Evolutionary conservation across 2,888 invertebrate genomes (phyloP), one percentile per base, ranked within the genome.

Genomic region (Agrochola lota): DNA sequence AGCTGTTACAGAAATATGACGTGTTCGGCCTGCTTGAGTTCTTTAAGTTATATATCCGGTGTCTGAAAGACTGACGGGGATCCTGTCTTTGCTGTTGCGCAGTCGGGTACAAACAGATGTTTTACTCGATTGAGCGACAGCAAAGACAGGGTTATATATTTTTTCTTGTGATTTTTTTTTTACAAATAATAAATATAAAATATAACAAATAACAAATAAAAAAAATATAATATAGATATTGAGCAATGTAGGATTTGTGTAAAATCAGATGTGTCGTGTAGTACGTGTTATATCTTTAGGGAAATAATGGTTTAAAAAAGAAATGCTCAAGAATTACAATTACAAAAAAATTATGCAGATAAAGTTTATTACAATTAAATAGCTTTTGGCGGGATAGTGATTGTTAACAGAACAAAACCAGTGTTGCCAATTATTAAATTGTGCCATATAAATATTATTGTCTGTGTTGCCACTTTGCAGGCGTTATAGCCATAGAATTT

Each of bases 1-100:
- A 76, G 40, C 26, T 66, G 40, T 77, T 76, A 76, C 66, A 23
- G 9, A 76, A 40, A 59, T 60, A 66, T 77, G 77, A 77, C 77
- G 77, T 66, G 49, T 35, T 5, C 2, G 40, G 49, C 30, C 43
- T 59, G 59, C 49, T 77, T 76, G 49, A 64, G 57, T 40, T 52
- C 12, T 15, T 62, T n/a, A 57, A 26, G 20, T 26, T 59, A 26
- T 59, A 59, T 7, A 2, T 59, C 17, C 17, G 26, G 26, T 49
- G 1, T 46, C 46, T 46, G 46, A 46, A 46, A 43, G 1, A 11
- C 46, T 46, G 46, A 4, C 12, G 2, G 46, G 12, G 43, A 46
- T 8, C 43, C 9, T 43, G 43, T 43, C 43, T 46, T 46, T 46
- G 43, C 43, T 46, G 46, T 43, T 9, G 40, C 40, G 0, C 40